Evolutionary conservation across 2,113 vertebrate genomes (phyloP).

Genomic region (Willisornis vidua): DNA sequence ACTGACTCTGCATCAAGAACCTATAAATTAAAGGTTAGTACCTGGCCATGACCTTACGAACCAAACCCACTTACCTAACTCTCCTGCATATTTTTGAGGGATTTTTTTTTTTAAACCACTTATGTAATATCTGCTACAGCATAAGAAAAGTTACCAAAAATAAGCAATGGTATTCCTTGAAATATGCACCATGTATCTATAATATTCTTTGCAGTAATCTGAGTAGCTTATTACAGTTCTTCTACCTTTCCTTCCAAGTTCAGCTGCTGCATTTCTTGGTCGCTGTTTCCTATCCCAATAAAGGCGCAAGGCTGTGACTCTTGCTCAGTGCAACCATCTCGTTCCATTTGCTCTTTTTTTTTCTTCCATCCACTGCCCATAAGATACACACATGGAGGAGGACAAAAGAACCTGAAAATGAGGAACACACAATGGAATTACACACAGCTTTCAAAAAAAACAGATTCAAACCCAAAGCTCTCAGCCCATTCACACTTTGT

Average conservation of each 20-base stretch:
- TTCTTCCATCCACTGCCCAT: constrained; percentile 99
- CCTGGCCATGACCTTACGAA: background rate
- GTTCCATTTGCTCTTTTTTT: constrained; percentile 99
- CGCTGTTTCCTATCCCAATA: constrained; percentile 98
- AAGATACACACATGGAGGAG: constrained; percentile 97
- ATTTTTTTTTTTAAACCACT: background rate
- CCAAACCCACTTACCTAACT: background rate
- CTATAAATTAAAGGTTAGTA: background rate
- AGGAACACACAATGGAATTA: background rate
- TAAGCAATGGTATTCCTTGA: background rate
- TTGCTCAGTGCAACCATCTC: constrained; percentile 96
- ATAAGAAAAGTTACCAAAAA: background rate
- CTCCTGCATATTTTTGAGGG: background rate
- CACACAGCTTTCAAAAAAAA: background rate
- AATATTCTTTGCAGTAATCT: background rate
- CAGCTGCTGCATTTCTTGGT: constrained; percentile 99
- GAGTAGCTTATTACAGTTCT: background rate
- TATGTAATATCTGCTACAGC: background rate
- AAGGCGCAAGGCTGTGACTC: constrained; percentile 98
- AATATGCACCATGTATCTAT: background rate
- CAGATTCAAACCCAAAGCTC: background rate
- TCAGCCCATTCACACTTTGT: background rate
- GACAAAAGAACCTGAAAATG: constrained; percentile 92
- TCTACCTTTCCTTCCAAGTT: constrained; percentile 98
- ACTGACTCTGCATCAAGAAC: background rate